Conservation (phyloP, 2,113 vertebrate genomes). For the Lipotes vexillifer region DNA sequence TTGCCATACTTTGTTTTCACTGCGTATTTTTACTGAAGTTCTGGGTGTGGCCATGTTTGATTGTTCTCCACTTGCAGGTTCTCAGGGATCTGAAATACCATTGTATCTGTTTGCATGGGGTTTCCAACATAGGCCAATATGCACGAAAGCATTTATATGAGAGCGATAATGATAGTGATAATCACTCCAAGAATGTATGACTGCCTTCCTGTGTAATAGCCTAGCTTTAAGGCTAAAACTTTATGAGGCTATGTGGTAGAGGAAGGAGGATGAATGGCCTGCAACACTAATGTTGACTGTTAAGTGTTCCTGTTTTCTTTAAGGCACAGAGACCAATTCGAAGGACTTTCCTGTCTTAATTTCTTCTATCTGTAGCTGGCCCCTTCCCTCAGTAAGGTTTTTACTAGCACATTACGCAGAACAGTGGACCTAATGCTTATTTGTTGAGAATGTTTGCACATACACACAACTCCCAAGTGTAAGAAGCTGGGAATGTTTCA, state of each 20-base stretch:
- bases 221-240: background rate
- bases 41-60: background rate
- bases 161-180: background rate
- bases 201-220: background rate
- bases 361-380: background rate
- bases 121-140: background rate
- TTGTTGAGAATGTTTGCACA: background rate
- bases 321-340: background rate
- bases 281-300: background rate
- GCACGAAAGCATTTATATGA: background rate
- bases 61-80: background rate
- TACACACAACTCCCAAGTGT: background rate
- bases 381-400: background rate
- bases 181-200: background rate
- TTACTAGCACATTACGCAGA: background rate
- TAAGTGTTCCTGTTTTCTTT: background rate
- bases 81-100: background rate
- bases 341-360: background rate
- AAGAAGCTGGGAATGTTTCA: background rate
- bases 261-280: background rate
- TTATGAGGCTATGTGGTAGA: background rate
- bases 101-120: background rate
- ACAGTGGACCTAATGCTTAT: background rate
- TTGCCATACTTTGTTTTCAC: background rate
- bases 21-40: background rate